Percentiles rank a stretch among this genome's conserved stretches.
These are phyloP conservation scores for Boulengeromyrus knoepffleri DNA, from an alignment of 2,113 vertebrate species.

Conservation along the genomic window DNA sequence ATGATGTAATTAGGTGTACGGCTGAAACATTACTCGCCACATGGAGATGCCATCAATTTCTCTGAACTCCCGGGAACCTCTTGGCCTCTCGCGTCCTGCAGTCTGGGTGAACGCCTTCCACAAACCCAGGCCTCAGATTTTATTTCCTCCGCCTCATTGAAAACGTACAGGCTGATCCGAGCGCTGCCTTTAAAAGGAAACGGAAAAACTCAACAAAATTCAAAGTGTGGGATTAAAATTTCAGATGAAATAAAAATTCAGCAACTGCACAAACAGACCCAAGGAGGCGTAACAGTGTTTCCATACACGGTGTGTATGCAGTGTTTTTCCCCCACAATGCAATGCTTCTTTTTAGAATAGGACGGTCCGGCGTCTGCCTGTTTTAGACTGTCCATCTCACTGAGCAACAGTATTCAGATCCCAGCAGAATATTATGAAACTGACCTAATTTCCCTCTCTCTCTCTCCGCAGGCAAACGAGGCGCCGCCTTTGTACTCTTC, in stretches of 20 bases:
- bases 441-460: conserved; percentile 33
- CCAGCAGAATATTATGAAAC: conserved; percentile 27
- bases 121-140: neutral
- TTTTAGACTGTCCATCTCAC: neutral
- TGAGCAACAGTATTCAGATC: neutral
- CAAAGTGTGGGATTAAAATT: neutral
- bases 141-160: neutral
- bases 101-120: neutral
- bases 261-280: neutral
- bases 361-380: neutral
- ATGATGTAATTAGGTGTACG: neutral
- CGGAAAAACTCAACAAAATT: neutral
- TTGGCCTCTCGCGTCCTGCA: neutral
- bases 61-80: neutral
- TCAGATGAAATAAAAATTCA: neutral
- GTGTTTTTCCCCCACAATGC: neutral
- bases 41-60: neutral
- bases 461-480: conserved; percentile 40
- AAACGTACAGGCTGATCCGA: too few species aligned
- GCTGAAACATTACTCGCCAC: neutral
- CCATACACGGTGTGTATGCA: neutral
- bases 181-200: neutral
- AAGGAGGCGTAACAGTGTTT: neutral
- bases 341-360: neutral
- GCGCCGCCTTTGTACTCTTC: conserved; percentile 52